Evolutionary conservation across 2,113 vertebrate genomes (phyloP), one percentile per base, ranked within the genome.

Genomic region (Chlorodrepanis virens): DNA sequence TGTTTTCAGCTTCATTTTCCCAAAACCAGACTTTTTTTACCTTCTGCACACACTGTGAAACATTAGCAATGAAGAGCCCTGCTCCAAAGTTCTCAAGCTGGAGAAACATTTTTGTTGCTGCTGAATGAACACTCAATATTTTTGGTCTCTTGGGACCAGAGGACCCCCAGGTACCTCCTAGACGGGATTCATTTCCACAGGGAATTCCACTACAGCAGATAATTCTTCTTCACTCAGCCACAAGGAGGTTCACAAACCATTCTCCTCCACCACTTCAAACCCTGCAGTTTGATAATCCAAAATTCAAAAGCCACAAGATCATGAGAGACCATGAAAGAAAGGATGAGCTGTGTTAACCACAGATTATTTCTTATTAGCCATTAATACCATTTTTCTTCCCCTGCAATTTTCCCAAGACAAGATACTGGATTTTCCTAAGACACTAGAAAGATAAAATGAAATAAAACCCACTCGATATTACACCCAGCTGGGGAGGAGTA

Each of bases 341-440:
- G 57, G 35, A 68, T 59, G 85, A 91, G 57, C 83, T 81, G 76
- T 77, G 52, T 67, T 80, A 97, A 95, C 87, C 87, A 87, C 33
- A 72, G 57, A 88, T 94, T 90, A 86, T 94, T 95, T 94, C 85
- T 81, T 83, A 37, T 76, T 94, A 92, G 80, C 87, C 87, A 97
- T 91, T 83, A 95, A 69, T 85, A 72, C 33, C 65, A 71, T 87
- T 89, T 85, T 85, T 86, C 35, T 39, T 42, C 68, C 87, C 89
- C 88, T 83, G 63, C 81, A 71, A 50, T 93, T 87, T 84, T 90
- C 84, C 83, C 35, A 82, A 94, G 88, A 64, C 50, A 67, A 57
- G 64, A 70, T 65, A 87, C 93, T 95, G 85, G 61, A 85, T 90
- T 80, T 92, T 94, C 71, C 67, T 25, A 82, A 93, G 72, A 92